Conservation (phyloP, 2,797 vertebrate genomes). For the Okamejei kenojei region DNA sequence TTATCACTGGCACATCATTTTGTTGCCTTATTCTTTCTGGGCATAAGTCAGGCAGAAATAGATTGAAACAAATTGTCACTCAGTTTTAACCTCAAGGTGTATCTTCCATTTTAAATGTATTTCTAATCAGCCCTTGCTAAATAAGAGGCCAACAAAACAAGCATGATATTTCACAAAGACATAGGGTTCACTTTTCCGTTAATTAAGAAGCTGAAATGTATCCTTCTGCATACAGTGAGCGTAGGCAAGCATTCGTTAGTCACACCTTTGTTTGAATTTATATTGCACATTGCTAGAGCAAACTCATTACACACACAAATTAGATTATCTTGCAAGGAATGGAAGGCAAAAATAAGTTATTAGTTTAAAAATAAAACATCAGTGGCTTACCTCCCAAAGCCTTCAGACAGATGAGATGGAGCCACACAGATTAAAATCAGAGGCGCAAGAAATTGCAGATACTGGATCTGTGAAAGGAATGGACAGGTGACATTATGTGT, state of each 20-base stretch:
- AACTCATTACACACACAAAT: not conserved
- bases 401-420: not conserved
- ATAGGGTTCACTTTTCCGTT: not conserved
- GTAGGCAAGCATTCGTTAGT: not conserved
- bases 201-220: slow-evolving; percentile 14
- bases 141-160: not conserved
- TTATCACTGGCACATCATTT: too few species aligned
- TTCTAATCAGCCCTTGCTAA: slow-evolving; percentile 1
- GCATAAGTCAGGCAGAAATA: too few species aligned
- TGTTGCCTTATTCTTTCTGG: too few species aligned
- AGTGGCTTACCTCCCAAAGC: not conserved
- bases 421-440: too few species aligned
- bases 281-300: not conserved
- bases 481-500: too few species aligned
- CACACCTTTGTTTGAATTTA: not conserved
- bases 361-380: not conserved
- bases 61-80: too few species aligned
- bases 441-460: too few species aligned
- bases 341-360: not conserved
- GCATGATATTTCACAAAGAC: not conserved
- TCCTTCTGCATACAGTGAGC: not conserved
- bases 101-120: not conserved
- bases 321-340: not conserved
- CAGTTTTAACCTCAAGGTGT: too few species aligned
- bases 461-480: too few species aligned